Evolutionary conservation across 2,797 vertebrate genomes (phyloP).

Genomic region (Amphiprion clarkii): DNA sequence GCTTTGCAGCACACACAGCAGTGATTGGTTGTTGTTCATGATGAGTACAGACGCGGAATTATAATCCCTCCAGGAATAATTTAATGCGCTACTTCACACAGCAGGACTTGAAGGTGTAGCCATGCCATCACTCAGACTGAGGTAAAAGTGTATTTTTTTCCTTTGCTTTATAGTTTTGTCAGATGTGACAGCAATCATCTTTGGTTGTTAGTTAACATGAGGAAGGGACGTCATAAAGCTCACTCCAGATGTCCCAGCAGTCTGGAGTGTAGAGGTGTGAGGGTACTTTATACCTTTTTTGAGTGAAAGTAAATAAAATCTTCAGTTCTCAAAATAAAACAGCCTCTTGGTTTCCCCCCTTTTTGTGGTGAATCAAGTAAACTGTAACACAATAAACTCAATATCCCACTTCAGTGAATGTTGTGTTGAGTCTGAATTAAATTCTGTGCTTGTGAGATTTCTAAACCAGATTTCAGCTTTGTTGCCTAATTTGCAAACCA

Average conservation of each 20-base stretch:
- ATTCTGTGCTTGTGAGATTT: neutral
- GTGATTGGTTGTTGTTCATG: constrained; percentile 33
- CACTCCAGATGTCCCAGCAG: constrained; percentile 33
- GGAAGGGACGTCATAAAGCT: constrained; percentile 43
- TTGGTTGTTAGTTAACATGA: constrained; percentile 49
- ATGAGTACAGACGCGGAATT: constrained; percentile 45
- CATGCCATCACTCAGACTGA: constrained; percentile 37
- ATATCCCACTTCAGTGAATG: neutral
- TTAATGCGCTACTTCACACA: constrained; percentile 48
- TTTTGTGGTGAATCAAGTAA: neutral
- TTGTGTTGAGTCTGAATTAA: neutral
- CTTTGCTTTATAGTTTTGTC: constrained; percentile 47
- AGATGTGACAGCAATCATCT: constrained; percentile 54
- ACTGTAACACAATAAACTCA: constrained; percentile 2
- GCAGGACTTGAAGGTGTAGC: constrained; percentile 10
- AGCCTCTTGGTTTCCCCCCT: neutral
- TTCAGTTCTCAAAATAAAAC: constrained; percentile 1
- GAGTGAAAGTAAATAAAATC: constrained; percentile 5
- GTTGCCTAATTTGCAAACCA: neutral
- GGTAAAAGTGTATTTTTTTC: neutral
- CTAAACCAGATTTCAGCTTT: neutral
- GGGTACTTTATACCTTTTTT: constrained; percentile 20
- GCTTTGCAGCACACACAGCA: constrained; percentile 45
- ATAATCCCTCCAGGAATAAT: constrained; percentile 63
- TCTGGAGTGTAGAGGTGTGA: constrained; percentile 45